Percentiles rank a stretch among this genome's conserved stretches.
Evolutionary conservation across 2,797 vertebrate genomes (phyloP).

Genomic region (Myotis findleyi): DNA sequence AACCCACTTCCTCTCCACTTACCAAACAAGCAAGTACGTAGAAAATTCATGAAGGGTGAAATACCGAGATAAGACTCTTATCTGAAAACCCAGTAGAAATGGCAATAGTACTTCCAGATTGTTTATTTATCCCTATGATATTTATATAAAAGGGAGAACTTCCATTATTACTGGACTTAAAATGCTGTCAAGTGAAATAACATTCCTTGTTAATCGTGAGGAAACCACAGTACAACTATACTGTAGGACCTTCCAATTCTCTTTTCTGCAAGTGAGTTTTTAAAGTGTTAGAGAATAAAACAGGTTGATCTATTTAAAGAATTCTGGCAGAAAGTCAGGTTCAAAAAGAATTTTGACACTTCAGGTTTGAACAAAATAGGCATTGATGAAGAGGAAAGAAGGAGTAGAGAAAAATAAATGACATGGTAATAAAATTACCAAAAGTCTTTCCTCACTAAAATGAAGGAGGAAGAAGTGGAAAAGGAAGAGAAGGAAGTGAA

Average conservation of each 20-base stretch:
- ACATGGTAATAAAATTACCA: background rate
- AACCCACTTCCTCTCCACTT: constrained; percentile 36
- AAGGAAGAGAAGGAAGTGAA: background rate
- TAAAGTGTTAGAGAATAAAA: constrained; percentile 11
- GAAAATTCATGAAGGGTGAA: constrained; percentile 35
- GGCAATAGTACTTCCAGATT: constrained; percentile 1
- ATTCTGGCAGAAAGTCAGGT: background rate
- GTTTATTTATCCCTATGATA: background rate
- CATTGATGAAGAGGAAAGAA: background rate
- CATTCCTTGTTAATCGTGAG: background rate
- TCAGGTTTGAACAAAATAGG: background rate
- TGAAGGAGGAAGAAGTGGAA: background rate
- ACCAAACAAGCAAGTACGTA: background rate
- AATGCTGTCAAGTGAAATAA: constrained; percentile 58
- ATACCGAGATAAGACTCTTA: constrained; percentile 15
- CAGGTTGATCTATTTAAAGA: background rate
- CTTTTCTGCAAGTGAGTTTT: background rate
- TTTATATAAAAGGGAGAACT: background rate
- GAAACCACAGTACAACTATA: background rate
- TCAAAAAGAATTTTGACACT: background rate
- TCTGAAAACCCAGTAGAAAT: constrained; percentile 11
- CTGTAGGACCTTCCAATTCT: background rate
- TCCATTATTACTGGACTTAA: background rate
- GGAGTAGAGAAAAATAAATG: background rate
- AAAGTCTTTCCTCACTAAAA: background rate